Conservation (phyloP, 2,797 vertebrate genomes). For the Synaphobranchus kaupii region DNA sequence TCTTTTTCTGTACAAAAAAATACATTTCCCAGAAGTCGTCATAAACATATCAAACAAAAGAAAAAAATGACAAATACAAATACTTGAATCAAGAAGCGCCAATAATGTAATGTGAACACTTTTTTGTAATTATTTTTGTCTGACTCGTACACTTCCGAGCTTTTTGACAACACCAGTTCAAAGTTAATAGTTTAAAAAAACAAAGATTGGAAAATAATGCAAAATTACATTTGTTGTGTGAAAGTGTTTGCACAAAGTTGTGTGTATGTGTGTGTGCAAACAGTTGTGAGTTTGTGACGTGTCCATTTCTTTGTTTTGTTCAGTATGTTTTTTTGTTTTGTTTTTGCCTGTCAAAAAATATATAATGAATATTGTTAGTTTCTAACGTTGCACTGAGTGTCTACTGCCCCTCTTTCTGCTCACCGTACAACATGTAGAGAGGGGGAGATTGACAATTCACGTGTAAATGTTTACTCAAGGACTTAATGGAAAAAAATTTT, state of each 20-base stretch:
- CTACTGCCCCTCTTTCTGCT: constrained; percentile 85
- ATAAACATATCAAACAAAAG: constrained; percentile 77
- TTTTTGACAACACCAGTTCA: constrained; percentile 67
- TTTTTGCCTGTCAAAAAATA: constrained; percentile 77
- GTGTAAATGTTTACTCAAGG: constrained; percentile 99
- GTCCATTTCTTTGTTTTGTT: constrained; percentile 66
- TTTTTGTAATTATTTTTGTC: constrained; percentile 73
- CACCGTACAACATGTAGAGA: constrained; percentile 70
- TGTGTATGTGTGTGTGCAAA: constrained; percentile 52
- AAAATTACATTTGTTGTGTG: constrained; percentile 58
- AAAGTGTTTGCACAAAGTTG: constrained; percentile 52
- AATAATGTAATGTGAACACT: constrained; percentile 95
- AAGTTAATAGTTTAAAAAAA: constrained; percentile 44
- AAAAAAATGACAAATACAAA: constrained; percentile 83
- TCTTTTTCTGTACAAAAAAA: constrained; percentile 50
- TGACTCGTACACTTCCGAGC: constrained; percentile 78
- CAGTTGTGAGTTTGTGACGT: constrained; percentile 55
- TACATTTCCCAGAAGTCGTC: constrained; percentile 68
- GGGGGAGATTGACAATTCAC: constrained; percentile 88
- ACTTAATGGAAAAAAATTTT: constrained; percentile 82
- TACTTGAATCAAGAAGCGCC: constrained; percentile 96
- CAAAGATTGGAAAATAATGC: constrained; percentile 54
- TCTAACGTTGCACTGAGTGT: constrained; percentile 98
- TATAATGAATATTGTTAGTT: constrained; percentile 69
- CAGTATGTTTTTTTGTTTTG: constrained; percentile 56